Base-by-base conservation (phyloP, 2,888 invertebrate species). In the Darwinula stevensoni region DNA sequence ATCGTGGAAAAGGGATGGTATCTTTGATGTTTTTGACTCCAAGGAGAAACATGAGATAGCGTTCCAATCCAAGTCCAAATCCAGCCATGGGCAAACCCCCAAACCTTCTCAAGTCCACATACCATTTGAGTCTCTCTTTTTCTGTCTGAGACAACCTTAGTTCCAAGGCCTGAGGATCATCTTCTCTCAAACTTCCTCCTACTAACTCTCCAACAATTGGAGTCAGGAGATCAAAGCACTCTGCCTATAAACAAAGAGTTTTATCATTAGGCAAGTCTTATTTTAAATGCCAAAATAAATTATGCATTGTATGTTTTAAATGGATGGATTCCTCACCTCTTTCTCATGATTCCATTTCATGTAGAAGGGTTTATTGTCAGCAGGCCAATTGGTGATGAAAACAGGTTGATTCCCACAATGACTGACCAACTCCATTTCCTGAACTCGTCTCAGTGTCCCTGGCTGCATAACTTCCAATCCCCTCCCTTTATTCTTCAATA, bases 61-160 rank as follows among this genome's bases (percentile, higher is more conserved):
- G 63, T 47, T 97, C 97, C 45, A 97, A 69, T 1, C 97, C 97
- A 44, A 99, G 57, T 4, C 97, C 97, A 53, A 78, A 99, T 2
- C 97, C 97, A 13, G 72, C 88, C 6, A 84, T 82, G 1, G 80
- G 69, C 18, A 75, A 67, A 36, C 74, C 69, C 1, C 94, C 97
- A 51, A 65, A 80, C 37, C 68, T 69, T 35, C 94, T 57, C 33
- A 91, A 50, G 30, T 91, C 76, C 33, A 82, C 55, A 49, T 94
- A 94, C 91, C 91, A 80, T 35, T 64, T 53, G 9, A 78, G 50
- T 17, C 29, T 33, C 3, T 39, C 16, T 17, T 41, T 36, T n/a
- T n/a, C n/a, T n/a, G n/a, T n/a, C n/a, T n/a, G n/a, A n/a, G n/a
- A n/a, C 28, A 74, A 47, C 47, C 65, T 65, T 2, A 47, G 38